Base-by-base conservation (phyloP, 1,140 invertebrate species). In the Heliothis virescens region DNA sequence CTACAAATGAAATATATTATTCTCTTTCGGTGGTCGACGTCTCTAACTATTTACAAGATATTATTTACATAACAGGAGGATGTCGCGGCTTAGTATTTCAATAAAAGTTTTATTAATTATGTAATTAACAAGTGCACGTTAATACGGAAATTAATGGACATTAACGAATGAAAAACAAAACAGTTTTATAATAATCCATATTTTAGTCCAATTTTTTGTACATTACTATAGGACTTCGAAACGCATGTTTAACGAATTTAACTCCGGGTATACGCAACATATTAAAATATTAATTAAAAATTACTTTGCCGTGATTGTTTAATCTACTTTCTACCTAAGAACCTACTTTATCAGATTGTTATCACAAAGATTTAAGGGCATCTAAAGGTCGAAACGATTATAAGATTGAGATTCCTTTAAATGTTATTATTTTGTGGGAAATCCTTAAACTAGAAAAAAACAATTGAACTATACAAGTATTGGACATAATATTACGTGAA, bases 11-110 rank as follows among this genome's bases (percentile, higher is more conserved):
- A 73, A 73, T 73, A 73, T 73, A 84, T 84, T 81, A 82, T 75
- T 57, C 65, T 69, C 74, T 67, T 82, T 76, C 80, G 81, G 81
- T 84, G 83, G 81, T 72, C 52, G 59, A 77, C 79, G 65, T 69
- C 47, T 69, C 65, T 73, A 55, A n/a, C 48, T 81, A 82, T 82
- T 75, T 82, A 84, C 81, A 83, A 60, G 15, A 26, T 52, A 34
- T 55, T 73, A 73, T 73, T 57, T 57, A 73, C 69, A 69, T 53
- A 48, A 65, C 34, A 29, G 65, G 50, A 69, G 65, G 3, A 11
- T 63, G 34, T 13, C 48, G 50, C 18, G 52, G 65, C 18, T 18
- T 69, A 50, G 47, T 21, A 21, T 21, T 52, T 34, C 34, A n/a
- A n/a, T 63, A 41, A 41, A 41, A 1, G 34, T 69, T 67, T 26